Evolutionary conservation across 2,888 invertebrate species (phyloP), one percentile per base, ranked within the genome.

Genomic region (Nezara viridula): DNA sequence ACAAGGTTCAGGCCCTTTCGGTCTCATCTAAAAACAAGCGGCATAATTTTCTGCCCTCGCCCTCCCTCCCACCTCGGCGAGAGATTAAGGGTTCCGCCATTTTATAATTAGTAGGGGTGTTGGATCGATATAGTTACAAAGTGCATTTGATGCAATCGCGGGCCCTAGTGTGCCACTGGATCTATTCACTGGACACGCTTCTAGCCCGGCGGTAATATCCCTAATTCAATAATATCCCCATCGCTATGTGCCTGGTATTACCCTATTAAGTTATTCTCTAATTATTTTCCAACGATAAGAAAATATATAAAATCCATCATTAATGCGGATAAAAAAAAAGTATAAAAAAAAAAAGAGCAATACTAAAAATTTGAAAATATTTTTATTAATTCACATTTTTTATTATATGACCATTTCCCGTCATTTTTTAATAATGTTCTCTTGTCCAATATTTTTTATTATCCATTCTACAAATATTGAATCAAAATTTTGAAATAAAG

Each of bases 31-130:
- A 81, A 81, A 81, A 81, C 81, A 44, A 12, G 24, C 40, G 81
- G 81, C 44, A 81, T 81, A 81, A 81, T 81, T 81, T 81, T 81
- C 81, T 81, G 44, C 81, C 81, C 81, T 24, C 40, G 50, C 21
- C 86, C 9, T 21, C 86, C 24, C 37, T 49, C 77, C 50, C 1
- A 1, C 24, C 81, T 88, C 73, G 86, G 85, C 24, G 60, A 86
- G 86, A 55, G 86, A 86, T 86, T 86, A 86, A 86, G 55, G 86
- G 52, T 86, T 86, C 86, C 86, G 86, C 86, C 86, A 86, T 86
- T 86, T 86, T 86, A 86, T 86, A 86, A 86, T 86, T 55, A 52
- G 86, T 55, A 86, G 86, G 86, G 86, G 86, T 55, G 86, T 40
- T 9, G 55, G 86, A 86, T 86, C 60, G 86, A 86, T 86, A 86